Evolutionary conservation across 1,140 invertebrate genomes (phyloP), one percentile per base, ranked within the genome.

Genomic region (Pygmarrhopalites habei): DNA sequence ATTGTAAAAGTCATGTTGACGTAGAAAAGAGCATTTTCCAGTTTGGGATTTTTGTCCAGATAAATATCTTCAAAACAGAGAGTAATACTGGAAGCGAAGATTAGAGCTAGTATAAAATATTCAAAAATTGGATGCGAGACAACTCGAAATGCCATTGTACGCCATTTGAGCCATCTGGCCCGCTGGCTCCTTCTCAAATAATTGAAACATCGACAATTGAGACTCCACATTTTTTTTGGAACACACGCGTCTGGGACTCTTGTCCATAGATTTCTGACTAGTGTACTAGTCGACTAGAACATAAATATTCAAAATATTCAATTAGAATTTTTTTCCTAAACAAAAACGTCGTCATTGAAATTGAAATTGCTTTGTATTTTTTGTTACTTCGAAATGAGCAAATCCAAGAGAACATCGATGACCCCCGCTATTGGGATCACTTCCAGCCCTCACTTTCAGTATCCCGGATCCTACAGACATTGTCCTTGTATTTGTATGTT

Each of bases 61-160:
- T 94, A 88, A 70, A 92, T 91, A 74, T 95, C 92, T 80, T 95
- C 92, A 75, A 94, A 93, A 77, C 90, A 93, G 56, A 93, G 80
- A 26, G 90, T 92, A 71, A 92, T 88, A 77, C 88, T 90, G 39
- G 90, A 93, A 59, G 90, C 88, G 73, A 95, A 90, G 72, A 97
- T 96, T 68, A 95, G 82, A 65, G 90, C 83, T 65, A 97, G 82
- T 71, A 96, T 90, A 77, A 94, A 89, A 85, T 90, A 94, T 78
- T 97, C 94, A 78, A 97, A 97, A 65, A 87, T 85, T 60, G 89
- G 89, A 61, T 93, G 77, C 53, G 32, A 44, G 1, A 70, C 68
- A 21, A 70, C 57, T 12, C 23, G 19, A 4, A 79, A 75, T 5
- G 77, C 74, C 21, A 79, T 61, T 19, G 58, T 32, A 43, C 68